Conservation (phyloP, 92 coral and sea anemone genomes). For the Actinernus sp. region DNA sequence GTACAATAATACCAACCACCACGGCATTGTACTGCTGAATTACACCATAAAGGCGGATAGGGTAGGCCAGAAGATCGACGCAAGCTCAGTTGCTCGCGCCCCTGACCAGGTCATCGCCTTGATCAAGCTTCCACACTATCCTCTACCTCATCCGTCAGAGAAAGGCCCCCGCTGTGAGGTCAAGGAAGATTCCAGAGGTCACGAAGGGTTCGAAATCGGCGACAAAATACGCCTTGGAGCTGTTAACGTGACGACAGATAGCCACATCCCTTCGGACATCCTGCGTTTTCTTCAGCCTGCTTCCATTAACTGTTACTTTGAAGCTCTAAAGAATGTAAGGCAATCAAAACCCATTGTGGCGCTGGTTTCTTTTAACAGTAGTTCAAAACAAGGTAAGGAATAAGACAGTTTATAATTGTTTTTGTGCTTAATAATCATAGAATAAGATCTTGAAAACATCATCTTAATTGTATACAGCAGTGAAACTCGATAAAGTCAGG, state of each 20-base stretch:
- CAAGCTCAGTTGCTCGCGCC: constrained; percentile 12
- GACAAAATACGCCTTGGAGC: constrained; percentile 1
- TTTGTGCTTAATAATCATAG: too few species aligned
- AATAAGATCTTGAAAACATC: too few species aligned
- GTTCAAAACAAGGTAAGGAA: too few species aligned
- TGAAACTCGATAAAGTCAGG: too few species aligned
- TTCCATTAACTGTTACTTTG: neutral
- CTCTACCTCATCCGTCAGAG: neutral
- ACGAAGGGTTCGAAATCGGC: neutral
- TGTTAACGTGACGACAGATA: constrained; percentile 1
- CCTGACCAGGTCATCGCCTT: constrained; percentile 19
- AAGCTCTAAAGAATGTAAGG: neutral
- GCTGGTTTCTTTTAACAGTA: too few species aligned
- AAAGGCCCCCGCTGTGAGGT: neutral
- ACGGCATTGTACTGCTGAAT: constrained; percentile 37
- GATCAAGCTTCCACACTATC: neutral
- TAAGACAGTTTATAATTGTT: too few species aligned
- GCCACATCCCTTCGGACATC: constrained; percentile 1
- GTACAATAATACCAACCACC: constrained; percentile 5
- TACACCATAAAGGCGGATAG: constrained; percentile 29
- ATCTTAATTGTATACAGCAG: too few species aligned
- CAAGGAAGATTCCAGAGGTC: neutral
- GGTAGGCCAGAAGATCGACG: constrained; percentile 29
- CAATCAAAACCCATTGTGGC: too few species aligned
- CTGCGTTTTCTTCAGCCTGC: neutral